Evolutionary conservation across 1,140 invertebrate genomes (phyloP).

Genomic region (Drosophila bocki): DNA sequence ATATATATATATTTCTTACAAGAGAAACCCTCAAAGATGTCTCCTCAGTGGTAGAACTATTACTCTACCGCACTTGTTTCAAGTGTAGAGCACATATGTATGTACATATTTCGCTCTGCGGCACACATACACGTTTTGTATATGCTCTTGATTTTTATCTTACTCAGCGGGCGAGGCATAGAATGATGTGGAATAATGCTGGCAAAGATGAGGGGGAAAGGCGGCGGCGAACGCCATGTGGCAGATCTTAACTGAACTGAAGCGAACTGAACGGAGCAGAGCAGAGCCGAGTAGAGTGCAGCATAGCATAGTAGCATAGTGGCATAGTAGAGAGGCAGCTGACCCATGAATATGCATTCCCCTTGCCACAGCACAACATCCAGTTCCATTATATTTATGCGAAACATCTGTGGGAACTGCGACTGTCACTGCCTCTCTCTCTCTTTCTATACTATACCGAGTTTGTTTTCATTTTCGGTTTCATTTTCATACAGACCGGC

Average conservation of each 20-base stretch:
- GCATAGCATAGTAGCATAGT: not conserved
- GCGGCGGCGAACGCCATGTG: constrained; percentile 12
- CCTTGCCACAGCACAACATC: constrained; percentile 45
- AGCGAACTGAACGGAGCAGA: constrained; percentile 36
- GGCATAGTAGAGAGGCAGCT: constrained; percentile 14
- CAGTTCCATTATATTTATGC: constrained; percentile 30
- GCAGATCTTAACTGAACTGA: constrained; percentile 17
- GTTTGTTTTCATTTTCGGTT: constrained; percentile 53
- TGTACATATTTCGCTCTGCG: constrained; percentile 2
- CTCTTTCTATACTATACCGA: not conserved
- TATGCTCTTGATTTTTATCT: constrained; percentile 18
- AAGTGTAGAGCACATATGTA: constrained; percentile 7
- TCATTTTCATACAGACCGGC: constrained; percentile 38
- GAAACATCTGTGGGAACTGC: constrained; percentile 54
- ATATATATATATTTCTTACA: not conserved
- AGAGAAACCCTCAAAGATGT: not conserved
- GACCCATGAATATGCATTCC: constrained; percentile 31
- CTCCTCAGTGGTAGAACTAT: not conserved
- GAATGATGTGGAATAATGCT: constrained; percentile 17
- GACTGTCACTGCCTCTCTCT: constrained; percentile 5
- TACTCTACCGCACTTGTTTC: constrained; percentile 3
- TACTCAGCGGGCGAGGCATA: constrained; percentile 12
- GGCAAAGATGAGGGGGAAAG: constrained; percentile 4
- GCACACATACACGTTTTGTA: not conserved
- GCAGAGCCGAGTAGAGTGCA: not conserved